phyloP scores from a whole-genome alignment of 2,113 vertebrate species.

The Microtus montanus region DNA sequence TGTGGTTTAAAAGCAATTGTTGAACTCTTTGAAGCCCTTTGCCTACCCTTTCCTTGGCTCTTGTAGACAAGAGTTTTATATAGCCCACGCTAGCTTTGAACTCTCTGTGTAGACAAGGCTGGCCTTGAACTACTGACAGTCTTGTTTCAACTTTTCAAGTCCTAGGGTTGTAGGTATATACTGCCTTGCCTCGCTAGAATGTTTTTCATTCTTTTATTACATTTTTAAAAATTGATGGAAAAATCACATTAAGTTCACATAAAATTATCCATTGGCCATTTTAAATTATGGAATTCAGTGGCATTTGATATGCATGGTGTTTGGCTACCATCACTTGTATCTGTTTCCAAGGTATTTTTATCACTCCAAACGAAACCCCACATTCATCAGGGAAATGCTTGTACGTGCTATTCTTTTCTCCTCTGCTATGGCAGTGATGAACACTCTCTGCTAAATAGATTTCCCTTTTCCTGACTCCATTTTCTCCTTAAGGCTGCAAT shows the following conservation, averaged over 20 bases:
- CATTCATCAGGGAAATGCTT: background rate
- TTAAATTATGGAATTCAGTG: background rate
- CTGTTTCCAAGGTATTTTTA: background rate
- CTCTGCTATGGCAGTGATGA: background rate
- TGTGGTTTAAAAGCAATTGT: constrained; percentile 38
- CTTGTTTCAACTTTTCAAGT: background rate
- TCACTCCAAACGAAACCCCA: background rate
- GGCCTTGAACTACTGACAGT: background rate
- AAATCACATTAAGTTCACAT: background rate
- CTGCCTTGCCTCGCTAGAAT: background rate
- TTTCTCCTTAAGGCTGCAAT: background rate
- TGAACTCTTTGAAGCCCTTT: background rate
- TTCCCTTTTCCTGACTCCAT: background rate
- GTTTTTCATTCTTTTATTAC: background rate
- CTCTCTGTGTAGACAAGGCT: background rate
- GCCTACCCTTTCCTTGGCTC: background rate
- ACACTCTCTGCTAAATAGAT: background rate
- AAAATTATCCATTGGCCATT: background rate
- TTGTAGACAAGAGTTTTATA: background rate
- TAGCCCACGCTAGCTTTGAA: background rate
- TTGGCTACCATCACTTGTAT: background rate
- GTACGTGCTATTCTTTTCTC: background rate
- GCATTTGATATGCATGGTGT: background rate
- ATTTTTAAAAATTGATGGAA: background rate
- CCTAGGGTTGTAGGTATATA: background rate